phyloP scores from a whole-genome alignment of 2,888 invertebrate genomes.

The Epinotia brunnichana region DNA sequence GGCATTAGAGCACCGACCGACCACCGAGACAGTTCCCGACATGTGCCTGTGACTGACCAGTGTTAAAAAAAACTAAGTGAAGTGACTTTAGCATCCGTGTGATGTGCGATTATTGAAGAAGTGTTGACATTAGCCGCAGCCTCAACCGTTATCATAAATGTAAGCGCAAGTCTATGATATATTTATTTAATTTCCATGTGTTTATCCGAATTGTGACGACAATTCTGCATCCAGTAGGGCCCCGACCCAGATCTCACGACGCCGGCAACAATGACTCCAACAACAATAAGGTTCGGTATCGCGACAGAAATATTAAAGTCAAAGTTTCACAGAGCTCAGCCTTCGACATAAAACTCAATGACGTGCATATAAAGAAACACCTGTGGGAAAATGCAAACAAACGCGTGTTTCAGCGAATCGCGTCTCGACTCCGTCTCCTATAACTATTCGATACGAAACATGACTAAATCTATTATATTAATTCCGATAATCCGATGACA shows the following conservation, averaged over 20 bases:
- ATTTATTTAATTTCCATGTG: constrained; percentile 46
- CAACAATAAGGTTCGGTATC: constrained; percentile 74
- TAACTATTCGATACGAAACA: constrained; percentile 5
- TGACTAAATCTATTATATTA: constrained; percentile 26
- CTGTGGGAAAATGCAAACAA: constrained; percentile 80
- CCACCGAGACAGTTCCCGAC: constrained; percentile 63
- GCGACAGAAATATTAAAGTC: constrained; percentile 75
- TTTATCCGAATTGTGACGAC: constrained; percentile 17
- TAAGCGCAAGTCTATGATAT: constrained; percentile 73
- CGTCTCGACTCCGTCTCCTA: constrained; percentile 43
- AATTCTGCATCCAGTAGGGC: constrained; percentile 58
- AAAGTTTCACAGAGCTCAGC: constrained; percentile 78
- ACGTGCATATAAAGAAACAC: constrained; percentile 71
- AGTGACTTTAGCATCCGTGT: constrained; percentile 74
- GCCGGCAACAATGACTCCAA: constrained; percentile 69
- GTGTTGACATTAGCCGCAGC: constrained; percentile 75
- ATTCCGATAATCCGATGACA: constrained; percentile 28
- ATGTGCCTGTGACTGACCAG: constrained; percentile 78
- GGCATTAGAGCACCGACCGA: constrained; percentile 56
- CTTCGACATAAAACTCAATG: constrained; percentile 79
- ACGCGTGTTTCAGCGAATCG: constrained; percentile 57
- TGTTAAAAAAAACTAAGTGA: constrained; percentile 68
- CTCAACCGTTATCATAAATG: constrained; percentile 79
- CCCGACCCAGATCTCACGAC: constrained; percentile 82
- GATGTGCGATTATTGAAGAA: constrained; percentile 72